A percentile compares a stretch with the other conserved stretches of the same genome.
These are phyloP conservation scores for Unio pictorum DNA, from an alignment of 2,888 invertebrate genomes.

Conservation along the genomic window DNA sequence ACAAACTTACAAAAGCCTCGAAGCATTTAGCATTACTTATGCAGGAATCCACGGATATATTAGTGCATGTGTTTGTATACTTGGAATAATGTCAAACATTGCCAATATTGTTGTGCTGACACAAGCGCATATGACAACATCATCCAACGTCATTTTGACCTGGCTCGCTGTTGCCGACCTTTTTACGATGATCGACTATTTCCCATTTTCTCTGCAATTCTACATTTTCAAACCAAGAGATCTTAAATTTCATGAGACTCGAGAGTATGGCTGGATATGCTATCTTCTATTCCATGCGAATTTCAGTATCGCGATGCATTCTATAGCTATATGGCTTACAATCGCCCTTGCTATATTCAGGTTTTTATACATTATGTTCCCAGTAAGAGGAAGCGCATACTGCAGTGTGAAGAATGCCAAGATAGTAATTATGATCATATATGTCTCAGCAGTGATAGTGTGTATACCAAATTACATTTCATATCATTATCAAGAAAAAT, in stretches of 20 bases:
- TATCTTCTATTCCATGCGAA: constrained; percentile 84
- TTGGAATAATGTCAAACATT: constrained; percentile 91
- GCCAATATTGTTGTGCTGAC: constrained; percentile 93
- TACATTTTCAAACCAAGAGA: constrained; percentile 61
- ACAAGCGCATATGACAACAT: constrained; percentile 91
- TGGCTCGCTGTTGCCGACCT: constrained; percentile 88
- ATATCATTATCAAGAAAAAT: constrained; percentile 71
- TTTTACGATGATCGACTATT: constrained; percentile 90
- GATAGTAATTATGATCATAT: constrained; percentile 87
- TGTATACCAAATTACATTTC: constrained; percentile 89
- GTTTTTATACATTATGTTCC: constrained; percentile 81
- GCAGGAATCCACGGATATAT: constrained; percentile 84
- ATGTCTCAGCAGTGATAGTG: constrained; percentile 86
- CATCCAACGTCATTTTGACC: constrained; percentile 92
- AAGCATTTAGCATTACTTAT: constrained; percentile 54
- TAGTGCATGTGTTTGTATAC: constrained; percentile 88
- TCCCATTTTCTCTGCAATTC: constrained; percentile 88
- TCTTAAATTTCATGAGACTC: constrained; percentile 50
- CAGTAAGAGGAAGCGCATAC: constrained; percentile 85
- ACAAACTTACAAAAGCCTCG: constrained; percentile 19
- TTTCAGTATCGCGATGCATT: constrained; percentile 89
- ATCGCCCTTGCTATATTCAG: constrained; percentile 94
- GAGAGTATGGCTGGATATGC: constrained; percentile 70
- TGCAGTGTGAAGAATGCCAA: constrained; percentile 85
- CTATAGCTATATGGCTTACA: constrained; percentile 93